These are phyloP conservation scores for Pyrrhia umbra DNA, from an alignment of 2,888 invertebrate genomes.

Conservation along the genomic window DNA sequence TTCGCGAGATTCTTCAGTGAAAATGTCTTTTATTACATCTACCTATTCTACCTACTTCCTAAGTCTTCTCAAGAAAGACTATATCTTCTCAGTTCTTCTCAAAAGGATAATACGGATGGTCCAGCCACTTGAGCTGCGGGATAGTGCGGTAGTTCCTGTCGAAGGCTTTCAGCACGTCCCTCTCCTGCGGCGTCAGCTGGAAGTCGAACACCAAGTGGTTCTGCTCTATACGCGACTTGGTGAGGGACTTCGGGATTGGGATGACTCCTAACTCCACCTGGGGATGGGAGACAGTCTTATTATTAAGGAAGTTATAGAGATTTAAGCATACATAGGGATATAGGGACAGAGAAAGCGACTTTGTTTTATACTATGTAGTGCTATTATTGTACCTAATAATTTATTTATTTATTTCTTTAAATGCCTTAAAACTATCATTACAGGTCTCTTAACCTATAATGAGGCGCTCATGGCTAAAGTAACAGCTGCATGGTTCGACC, in stretches of 20 bases:
- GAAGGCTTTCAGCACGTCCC: slow-evolving; percentile 55
- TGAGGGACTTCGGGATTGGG: slow-evolving; percentile 80
- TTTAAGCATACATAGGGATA: no score
- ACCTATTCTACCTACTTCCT: background rate
- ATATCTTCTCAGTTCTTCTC: slow-evolving; percentile 60
- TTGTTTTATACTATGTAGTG: no score
- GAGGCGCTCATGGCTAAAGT: no score
- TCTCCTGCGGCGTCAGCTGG: slow-evolving; percentile 63
- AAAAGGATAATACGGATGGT: slow-evolving; percentile 78
- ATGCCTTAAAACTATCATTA: no score
- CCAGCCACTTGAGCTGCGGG: slow-evolving; percentile 70
- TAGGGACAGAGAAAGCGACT: no score
- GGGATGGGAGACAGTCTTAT: slow-evolving; percentile 10
- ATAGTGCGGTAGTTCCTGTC: slow-evolving; percentile 74
- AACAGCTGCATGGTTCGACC: no score
- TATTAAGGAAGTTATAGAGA: no score
- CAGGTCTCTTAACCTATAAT: no score
- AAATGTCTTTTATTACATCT: no score
- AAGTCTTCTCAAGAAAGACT: slow-evolving; percentile 70
- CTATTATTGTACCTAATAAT: no score
- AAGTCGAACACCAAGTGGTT: slow-evolving; percentile 80
- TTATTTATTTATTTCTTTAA: no score
- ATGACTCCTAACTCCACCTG: slow-evolving; percentile 78
- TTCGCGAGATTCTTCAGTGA: no score
- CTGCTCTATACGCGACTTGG: slow-evolving; percentile 73